Evolutionary conservation across 2,113 vertebrate species (phyloP).

Genomic region (Hippolais icterina): DNA sequence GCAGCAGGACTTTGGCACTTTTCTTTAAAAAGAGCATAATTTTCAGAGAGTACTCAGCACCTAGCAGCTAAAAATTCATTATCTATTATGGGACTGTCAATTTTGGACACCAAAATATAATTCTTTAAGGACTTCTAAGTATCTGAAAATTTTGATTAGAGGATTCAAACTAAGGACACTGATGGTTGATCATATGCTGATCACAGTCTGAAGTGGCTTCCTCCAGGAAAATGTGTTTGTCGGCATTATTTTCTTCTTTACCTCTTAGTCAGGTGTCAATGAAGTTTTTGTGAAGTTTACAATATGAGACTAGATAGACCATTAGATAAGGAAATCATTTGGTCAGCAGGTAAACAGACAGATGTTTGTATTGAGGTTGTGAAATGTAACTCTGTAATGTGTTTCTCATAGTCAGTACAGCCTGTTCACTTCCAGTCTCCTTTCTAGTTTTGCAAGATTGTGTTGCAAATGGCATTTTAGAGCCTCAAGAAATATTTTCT

Average conservation of each 20-base stretch:
- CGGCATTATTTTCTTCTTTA: neutral
- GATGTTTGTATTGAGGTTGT: neutral
- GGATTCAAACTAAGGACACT: neutral
- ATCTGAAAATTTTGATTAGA: neutral
- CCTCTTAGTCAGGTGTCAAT: neutral
- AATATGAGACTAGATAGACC: neutral
- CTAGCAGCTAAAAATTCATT: neutral
- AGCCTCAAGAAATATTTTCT: conserved; percentile 27
- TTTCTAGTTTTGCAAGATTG: neutral
- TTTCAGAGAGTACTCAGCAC: neutral
- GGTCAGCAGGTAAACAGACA: neutral
- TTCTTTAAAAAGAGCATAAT: neutral
- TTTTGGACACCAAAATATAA: neutral
- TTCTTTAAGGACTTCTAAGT: neutral
- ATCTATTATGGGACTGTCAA: neutral
- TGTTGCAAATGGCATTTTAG: neutral
- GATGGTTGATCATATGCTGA: neutral
- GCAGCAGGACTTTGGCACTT: neutral
- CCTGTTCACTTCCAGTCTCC: neutral
- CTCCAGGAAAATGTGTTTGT: neutral
- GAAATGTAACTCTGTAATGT: neutral
- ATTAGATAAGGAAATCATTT: neutral
- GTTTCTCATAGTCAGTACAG: neutral
- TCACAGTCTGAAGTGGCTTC: neutral
- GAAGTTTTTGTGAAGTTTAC: neutral